Percentiles rank a stretch among this genome's conserved stretches.
Evolutionary conservation across 2,797 vertebrate species (phyloP).

Genomic region (Rhinogobio ventralis): DNA sequence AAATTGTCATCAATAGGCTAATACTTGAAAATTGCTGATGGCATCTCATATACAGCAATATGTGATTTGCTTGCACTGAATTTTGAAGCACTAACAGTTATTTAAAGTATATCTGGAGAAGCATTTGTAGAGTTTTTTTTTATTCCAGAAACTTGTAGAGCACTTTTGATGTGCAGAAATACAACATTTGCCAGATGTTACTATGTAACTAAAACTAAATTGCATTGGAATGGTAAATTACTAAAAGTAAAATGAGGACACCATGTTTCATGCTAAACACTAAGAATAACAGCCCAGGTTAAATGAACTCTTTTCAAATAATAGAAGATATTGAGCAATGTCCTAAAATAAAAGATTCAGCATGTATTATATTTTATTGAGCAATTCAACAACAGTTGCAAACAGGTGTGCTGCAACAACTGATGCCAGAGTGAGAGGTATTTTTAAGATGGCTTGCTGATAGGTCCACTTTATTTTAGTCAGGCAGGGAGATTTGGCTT

Average conservation of each 20-base stretch:
- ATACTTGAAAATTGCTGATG: neutral
- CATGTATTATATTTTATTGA: constrained; percentile 61
- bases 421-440: constrained; percentile 59
- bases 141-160: neutral
- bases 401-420: constrained; percentile 59
- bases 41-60: neutral
- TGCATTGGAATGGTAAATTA: neutral
- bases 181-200: neutral
- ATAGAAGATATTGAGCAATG: constrained; percentile 47
- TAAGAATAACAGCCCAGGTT: constrained; percentile 34
- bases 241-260: constrained; percentile 26
- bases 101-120: neutral
- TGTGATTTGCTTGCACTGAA: neutral
- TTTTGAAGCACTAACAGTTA: neutral
- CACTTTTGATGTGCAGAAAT: neutral
- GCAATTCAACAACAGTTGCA: constrained; percentile 54
- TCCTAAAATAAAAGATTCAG: constrained; percentile 53
- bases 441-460: constrained; percentile 61
- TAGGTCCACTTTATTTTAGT: constrained; percentile 21
- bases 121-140: neutral
- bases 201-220: neutral
- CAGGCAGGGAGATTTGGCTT: constrained; percentile 52
- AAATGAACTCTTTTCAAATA: constrained; percentile 53
- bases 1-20: neutral
- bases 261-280: constrained; percentile 33